Evolutionary conservation across 1,140 invertebrate species (phyloP).

Genomic region (Planococcus citri): DNA sequence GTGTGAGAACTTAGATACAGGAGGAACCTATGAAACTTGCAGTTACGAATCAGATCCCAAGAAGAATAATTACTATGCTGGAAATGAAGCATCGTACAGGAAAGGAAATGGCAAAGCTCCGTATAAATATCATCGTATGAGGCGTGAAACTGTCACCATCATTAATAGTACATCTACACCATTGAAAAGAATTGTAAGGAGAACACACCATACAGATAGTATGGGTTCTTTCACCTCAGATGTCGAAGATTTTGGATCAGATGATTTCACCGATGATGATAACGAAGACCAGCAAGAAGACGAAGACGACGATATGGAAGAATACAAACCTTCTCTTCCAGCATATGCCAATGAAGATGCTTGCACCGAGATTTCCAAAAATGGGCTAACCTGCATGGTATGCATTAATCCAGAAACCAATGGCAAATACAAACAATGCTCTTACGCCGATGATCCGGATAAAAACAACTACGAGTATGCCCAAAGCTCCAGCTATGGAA

Average conservation of each 20-base stretch:
- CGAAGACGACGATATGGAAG: slow-evolving; percentile 28
- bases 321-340: slow-evolving; percentile 26
- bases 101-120: background rate
- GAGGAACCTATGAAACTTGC: slow-evolving; percentile 56
- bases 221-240: background rate
- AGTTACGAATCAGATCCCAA: slow-evolving; percentile 53
- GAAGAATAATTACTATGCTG: slow-evolving; percentile 44
- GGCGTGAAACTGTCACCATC: background rate
- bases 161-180: background rate
- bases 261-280: slow-evolving; percentile 25
- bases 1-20: slow-evolving; percentile 51
- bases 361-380: slow-evolving; percentile 47
- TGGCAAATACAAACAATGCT: slow-evolving; percentile 55
- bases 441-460: slow-evolving; percentile 50
- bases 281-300: slow-evolving; percentile 29
- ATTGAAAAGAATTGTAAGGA: background rate
- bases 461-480: slow-evolving; percentile 53
- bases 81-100: background rate
- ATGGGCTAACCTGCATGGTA: slow-evolving; percentile 48
- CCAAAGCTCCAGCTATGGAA: slow-evolving; percentile 34
- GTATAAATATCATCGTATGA: background rate
- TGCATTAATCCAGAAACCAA: slow-evolving; percentile 54
- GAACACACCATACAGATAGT: background rate
- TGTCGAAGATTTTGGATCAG: background rate
- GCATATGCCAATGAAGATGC: slow-evolving; percentile 34